A percentile compares a stretch with the other conserved stretches of the same genome.
Conservation (phyloP, 1,140 invertebrate species). For the Drosophila ambigua region DNA sequence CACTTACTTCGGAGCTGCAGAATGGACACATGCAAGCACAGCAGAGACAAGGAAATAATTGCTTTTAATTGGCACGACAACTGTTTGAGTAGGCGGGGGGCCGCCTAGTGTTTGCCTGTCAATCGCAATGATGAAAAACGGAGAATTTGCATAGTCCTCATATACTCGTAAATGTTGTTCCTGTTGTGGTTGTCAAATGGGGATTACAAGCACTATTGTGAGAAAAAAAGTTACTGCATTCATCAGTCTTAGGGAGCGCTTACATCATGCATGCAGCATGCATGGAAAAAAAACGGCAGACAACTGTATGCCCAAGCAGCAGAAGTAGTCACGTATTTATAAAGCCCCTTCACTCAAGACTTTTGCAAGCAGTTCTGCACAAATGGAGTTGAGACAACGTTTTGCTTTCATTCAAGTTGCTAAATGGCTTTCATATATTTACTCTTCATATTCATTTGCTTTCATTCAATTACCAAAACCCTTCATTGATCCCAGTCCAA, state of each 20-base stretch:
- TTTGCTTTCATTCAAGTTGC: background rate
- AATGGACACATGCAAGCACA: conserved; percentile 13
- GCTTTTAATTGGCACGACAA: conserved; percentile 59
- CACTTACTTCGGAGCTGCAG: conserved; percentile 1
- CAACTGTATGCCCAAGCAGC: background rate
- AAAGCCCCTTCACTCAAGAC: background rate
- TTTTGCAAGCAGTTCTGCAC: background rate
- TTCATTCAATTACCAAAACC: conserved; percentile 22
- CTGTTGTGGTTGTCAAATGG: conserved; percentile 17
- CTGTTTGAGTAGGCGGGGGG: conserved; percentile 18
- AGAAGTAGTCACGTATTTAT: conserved; percentile 4
- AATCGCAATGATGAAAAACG: conserved; percentile 6
- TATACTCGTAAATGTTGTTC: background rate
- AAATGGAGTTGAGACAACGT: background rate
- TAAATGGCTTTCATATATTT: conserved; percentile 8
- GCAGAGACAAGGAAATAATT: conserved; percentile 45
- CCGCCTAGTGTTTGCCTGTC: conserved; percentile 22
- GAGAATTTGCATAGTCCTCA: conserved; percentile 14
- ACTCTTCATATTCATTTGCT: background rate
- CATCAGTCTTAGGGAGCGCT: background rate
- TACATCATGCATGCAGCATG: background rate
- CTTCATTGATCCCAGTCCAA: background rate
- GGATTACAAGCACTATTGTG: conserved; percentile 12
- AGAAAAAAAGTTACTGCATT: background rate
- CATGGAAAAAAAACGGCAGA: too few relatives aligned